phyloP scores from a whole-genome alignment of 2,797 vertebrate genomes.

The Hemibagrus guttatus region DNA sequence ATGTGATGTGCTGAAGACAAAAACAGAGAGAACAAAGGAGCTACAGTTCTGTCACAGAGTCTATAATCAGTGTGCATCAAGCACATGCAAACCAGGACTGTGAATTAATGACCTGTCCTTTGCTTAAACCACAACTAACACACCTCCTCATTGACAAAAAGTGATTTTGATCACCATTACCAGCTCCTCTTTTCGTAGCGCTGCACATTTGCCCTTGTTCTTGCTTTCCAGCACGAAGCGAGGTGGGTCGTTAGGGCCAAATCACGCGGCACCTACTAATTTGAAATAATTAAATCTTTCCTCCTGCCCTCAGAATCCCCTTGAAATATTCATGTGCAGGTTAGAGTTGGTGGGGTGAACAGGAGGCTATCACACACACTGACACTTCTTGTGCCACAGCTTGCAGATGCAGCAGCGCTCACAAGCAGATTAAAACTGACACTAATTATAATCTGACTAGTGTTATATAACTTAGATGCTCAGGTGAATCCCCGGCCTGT shows the following conservation, averaged over 20 bases:
- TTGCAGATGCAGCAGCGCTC: slow-evolving; percentile 54
- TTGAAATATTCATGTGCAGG: slow-evolving; percentile 64
- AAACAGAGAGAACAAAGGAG: slow-evolving; percentile 27
- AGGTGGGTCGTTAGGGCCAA: slow-evolving; percentile 52
- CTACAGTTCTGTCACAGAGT: neutral
- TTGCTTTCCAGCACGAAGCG: slow-evolving; percentile 32
- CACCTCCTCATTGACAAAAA: slow-evolving; percentile 43
- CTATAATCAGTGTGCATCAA: slow-evolving; percentile 12
- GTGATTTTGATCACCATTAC: slow-evolving; percentile 8
- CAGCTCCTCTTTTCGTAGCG: slow-evolving; percentile 16
- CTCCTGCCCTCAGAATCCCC: slow-evolving; percentile 61
- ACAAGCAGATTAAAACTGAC: slow-evolving; percentile 65
- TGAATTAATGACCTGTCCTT: slow-evolving; percentile 35
- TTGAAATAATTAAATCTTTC: slow-evolving; percentile 63
- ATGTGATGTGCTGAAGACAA: neutral
- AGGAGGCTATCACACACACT: slow-evolving; percentile 52
- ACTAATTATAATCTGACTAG: slow-evolving; percentile 66
- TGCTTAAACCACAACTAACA: slow-evolving; percentile 20
- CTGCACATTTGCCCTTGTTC: slow-evolving; percentile 45
- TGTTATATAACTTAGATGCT: slow-evolving; percentile 68
- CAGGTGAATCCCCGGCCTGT: slow-evolving; percentile 62
- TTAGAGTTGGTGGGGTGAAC: slow-evolving; percentile 60
- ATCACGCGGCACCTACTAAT: slow-evolving; percentile 57
- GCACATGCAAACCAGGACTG: slow-evolving; percentile 16
- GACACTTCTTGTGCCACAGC: slow-evolving; percentile 55